Base-by-base conservation (phyloP, 1,140 invertebrate genomes). In the Drosophila auraria region DNA sequence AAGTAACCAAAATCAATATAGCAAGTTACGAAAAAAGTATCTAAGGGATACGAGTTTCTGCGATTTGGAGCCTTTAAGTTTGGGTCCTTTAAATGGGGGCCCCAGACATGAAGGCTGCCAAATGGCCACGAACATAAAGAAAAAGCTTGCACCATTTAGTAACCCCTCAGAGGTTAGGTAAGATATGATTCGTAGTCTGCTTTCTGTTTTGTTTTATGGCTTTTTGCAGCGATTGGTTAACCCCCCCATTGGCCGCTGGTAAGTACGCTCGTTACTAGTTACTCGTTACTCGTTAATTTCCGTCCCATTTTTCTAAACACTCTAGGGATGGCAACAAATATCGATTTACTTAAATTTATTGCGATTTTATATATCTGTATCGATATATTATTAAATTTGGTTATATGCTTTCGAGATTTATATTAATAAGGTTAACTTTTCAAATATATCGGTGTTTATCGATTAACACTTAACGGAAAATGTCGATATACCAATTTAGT, bases 241-340 rank as follows among this genome's bases (percentile, higher is more conserved):
- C 42, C 30, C 27, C 62, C 59, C 40, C 12, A 51, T 50, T 60
- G 23, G 23, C 40, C 44, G 45, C 42, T 74, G 84, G 84, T 87
- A 87, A 87, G 84, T 87, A 87, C 65, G 68, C 54, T 78, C 54
- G 69, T 79, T 86, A 79, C 76, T 78, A 68, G 82, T 79, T 83
- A 79, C 49, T 63, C 57, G 64, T 78, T 84, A 47, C 59, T 69
- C 53, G 70, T 78, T 76, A 80, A 58, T 64, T 23, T 20, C 54
- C 36, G 20, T 5, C 23, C 14, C 4, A 56, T 56, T 40, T 23
- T 56, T 40, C 14, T 9, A 56, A 44, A 23, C 14, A n/a, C 33
- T 7, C 14, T 23, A 14, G 53, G 53, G 53, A 56, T 56, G 20
- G 33, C 53, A 56, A 56, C 33, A 56, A 56, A 56, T 56, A 56